Evolutionary conservation across 2,888 invertebrate genomes (phyloP).

Genomic region (Rhorus exstirpatorius): DNA sequence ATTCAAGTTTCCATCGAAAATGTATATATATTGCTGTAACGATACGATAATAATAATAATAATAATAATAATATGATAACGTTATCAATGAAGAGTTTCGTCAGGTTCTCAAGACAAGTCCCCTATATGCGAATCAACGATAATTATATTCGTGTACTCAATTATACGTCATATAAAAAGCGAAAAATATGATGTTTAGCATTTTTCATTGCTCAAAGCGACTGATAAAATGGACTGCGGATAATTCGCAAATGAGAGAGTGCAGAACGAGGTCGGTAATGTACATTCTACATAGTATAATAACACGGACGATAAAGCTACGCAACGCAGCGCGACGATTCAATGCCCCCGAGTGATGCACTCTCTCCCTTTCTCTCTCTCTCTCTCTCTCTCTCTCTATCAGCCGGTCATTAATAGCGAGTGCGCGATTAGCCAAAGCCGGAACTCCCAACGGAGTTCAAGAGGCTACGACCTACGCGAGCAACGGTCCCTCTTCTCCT

Average conservation of each 20-base stretch:
- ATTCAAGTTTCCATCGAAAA: constrained; percentile 21
- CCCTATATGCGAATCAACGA: background rate
- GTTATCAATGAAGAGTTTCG: background rate
- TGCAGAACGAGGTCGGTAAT: constrained; percentile 53
- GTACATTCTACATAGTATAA: constrained; percentile 11
- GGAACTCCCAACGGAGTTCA: constrained; percentile 76
- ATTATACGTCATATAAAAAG: background rate
- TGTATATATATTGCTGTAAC: background rate
- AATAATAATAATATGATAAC: constrained; percentile 1
- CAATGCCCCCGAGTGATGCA: constrained; percentile 70
- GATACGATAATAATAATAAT: background rate
- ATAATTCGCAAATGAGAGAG: constrained; percentile 42
- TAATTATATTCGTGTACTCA: background rate
- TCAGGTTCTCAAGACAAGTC: background rate
- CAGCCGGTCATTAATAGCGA: constrained; percentile 67
- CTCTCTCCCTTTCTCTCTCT: background rate
- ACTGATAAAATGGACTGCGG: constrained; percentile 10
- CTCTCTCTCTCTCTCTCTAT: constrained; percentile 42
- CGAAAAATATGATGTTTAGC: background rate
- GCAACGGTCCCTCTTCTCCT: constrained; percentile 54
- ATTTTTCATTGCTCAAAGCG: constrained; percentile 26
- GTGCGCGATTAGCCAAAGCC: constrained; percentile 76
- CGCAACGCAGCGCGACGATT: constrained; percentile 71
- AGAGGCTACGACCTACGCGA: constrained; percentile 75
- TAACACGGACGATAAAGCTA: constrained; percentile 70